A percentile compares a stretch with the other conserved stretches of the same genome.
Conservation (phyloP, 2,888 invertebrate genomes). For the Drosophila kambysellisi region DNA sequence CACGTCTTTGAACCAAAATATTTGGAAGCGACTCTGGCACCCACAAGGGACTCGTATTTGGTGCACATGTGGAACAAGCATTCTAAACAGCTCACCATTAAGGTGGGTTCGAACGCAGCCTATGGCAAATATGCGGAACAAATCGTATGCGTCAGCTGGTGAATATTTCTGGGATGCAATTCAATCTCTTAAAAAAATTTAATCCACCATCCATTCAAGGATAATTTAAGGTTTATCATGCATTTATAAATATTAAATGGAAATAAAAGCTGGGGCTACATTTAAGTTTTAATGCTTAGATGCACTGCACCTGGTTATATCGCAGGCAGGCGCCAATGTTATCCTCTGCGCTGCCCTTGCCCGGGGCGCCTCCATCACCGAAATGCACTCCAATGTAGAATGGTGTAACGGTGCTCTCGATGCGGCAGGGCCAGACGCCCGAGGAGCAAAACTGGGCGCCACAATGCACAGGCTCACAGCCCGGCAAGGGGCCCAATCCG, state of each 20-base stretch:
- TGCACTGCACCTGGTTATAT: constrained; percentile 90
- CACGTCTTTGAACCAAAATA: constrained; percentile 87
- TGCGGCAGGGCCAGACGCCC: constrained; percentile 85
- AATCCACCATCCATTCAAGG: not conserved
- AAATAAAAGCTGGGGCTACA: constrained; percentile 13
- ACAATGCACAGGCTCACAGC: constrained; percentile 92
- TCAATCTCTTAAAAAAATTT: not conserved
- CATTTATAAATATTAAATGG: not conserved
- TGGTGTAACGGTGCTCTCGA: constrained; percentile 91
- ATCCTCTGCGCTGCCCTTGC: constrained; percentile 91
- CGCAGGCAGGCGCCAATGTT: constrained; percentile 92
- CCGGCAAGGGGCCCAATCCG: constrained; percentile 82
- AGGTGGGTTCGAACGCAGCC: constrained; percentile 79
- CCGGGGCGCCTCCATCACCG: constrained; percentile 88
- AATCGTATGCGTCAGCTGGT: constrained; percentile 77
- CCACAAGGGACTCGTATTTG: constrained; percentile 68
- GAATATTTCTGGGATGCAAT: constrained; percentile 68
- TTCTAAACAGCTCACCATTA: constrained; percentile 68
- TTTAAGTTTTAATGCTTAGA: constrained; percentile 59
- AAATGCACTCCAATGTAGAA: constrained; percentile 92
- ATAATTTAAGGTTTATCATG: constrained; percentile 1
- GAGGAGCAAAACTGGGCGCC: constrained; percentile 90
- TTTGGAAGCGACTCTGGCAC: constrained; percentile 82
- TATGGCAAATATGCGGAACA: constrained; percentile 81
- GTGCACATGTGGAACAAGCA: constrained; percentile 84